A percentile compares a stretch with the other conserved stretches of the same genome.
These are phyloP conservation scores for Thecophora atra DNA, from an alignment of 2,888 invertebrate genomes.

Conservation along the genomic window DNA sequence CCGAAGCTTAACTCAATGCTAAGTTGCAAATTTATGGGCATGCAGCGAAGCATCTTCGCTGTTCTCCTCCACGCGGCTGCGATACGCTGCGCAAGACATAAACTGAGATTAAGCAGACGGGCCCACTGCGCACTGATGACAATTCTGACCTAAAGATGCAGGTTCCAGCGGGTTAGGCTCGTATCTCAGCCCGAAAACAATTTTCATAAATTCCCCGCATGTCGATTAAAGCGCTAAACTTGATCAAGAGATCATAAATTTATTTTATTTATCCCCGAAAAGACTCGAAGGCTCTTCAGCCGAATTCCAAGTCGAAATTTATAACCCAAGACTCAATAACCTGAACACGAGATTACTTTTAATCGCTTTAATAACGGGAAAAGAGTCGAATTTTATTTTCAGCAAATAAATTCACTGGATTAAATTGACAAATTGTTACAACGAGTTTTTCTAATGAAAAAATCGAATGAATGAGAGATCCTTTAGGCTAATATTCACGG, in stretches of 20 bases:
- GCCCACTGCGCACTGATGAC: constrained; percentile 43
- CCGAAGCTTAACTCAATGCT: constrained; percentile 44
- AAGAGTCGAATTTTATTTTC: no score
- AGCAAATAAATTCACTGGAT: no score
- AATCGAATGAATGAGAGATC: no score
- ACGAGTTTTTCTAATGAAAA: no score
- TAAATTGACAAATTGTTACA: no score
- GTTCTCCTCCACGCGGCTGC: not conserved
- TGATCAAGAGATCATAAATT: constrained; percentile 42
- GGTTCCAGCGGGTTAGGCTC: constrained; percentile 12
- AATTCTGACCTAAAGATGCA: constrained; percentile 48
- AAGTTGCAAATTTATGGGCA: constrained; percentile 51
- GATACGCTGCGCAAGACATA: constrained; percentile 51
- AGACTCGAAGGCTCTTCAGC: not conserved
- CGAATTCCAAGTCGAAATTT: not conserved
- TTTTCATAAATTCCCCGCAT: constrained; percentile 40
- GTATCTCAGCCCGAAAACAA: constrained; percentile 15
- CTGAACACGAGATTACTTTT: no score
- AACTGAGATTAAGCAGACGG: constrained; percentile 63
- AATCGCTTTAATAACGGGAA: no score
- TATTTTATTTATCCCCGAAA: constrained; percentile 5
- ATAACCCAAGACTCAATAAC: no score
- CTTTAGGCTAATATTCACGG: no score
- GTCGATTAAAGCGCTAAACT: constrained; percentile 45
- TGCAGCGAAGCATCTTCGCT: not conserved